Percentiles rank a stretch among this genome's conserved stretches.
phyloP scores from a whole-genome alignment of 2,888 invertebrate genomes.

The Allolobophora icterica region DNA sequence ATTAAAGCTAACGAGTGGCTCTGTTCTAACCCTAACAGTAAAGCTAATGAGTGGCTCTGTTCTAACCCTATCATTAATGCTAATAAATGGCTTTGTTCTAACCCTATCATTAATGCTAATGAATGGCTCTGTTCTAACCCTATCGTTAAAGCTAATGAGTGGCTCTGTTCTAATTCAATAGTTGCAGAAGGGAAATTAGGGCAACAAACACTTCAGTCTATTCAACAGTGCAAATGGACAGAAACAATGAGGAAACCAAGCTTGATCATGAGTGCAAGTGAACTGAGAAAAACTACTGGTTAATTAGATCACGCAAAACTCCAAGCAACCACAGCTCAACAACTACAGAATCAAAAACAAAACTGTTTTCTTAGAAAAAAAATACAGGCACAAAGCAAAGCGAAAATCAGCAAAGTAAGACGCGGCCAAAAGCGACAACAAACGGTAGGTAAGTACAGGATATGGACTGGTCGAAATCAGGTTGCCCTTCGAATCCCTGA shows the following conservation, averaged over 20 bases:
- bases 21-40: too few species aligned
- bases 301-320: neutral
- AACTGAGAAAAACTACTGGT: neutral
- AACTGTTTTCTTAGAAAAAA: neutral
- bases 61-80: too few species aligned
- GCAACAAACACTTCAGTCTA: neutral
- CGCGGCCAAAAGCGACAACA: neutral
- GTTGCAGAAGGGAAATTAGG: too few species aligned
- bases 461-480: neutral
- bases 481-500: neutral
- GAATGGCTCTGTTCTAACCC: too few species aligned
- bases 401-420: neutral
- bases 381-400: neutral
- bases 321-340: neutral
- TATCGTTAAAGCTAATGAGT: too few species aligned
- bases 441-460: neutral
- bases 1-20: too few species aligned
- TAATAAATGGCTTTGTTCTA: too few species aligned
- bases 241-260: neutral
- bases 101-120: too few species aligned
- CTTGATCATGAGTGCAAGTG: neutral
- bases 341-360: neutral
- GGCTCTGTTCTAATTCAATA: too few species aligned
- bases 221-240: neutral
- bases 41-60: too few species aligned